Evolutionary conservation across 2,113 vertebrate genomes (phyloP).

Genomic region (Ophiodon elongatus): DNA sequence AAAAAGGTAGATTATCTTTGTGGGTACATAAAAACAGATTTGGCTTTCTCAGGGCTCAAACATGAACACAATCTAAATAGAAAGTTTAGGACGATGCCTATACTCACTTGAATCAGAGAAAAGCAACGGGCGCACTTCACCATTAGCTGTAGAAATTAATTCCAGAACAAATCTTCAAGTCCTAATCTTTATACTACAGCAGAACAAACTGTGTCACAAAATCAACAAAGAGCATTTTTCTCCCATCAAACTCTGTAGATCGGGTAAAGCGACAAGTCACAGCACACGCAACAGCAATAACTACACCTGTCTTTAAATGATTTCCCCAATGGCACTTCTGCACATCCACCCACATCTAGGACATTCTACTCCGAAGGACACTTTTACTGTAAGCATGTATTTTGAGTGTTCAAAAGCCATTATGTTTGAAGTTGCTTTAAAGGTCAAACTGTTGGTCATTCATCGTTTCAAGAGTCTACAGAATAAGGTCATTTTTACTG

Average conservation of each 20-base stretch:
- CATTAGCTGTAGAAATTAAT: neutral
- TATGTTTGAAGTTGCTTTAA: constrained; percentile 44
- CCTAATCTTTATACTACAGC: neutral
- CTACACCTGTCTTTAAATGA: neutral
- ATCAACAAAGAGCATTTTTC: neutral
- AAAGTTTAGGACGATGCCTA: neutral
- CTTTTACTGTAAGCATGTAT: constrained; percentile 9
- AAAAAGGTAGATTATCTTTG: neutral
- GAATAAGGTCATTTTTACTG: constrained; percentile 38
- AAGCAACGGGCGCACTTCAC: neutral
- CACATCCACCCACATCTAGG: constrained; percentile 1
- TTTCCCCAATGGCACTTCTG: constrained; percentile 4
- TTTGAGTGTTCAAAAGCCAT: constrained; percentile 36
- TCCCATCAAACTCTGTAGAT: neutral
- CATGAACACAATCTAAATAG: neutral
- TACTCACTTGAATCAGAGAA: neutral
- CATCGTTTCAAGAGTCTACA: constrained; percentile 36
- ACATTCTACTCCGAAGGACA: constrained; percentile 43
- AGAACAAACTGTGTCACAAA: neutral
- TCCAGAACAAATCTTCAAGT: neutral
- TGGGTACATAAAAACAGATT: neutral
- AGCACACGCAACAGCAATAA: neutral
- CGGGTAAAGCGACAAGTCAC: neutral
- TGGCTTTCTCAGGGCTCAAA: neutral
- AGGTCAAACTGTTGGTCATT: constrained; percentile 47